Percentiles rank a stretch among this genome's conserved stretches.
Evolutionary conservation across 2,888 invertebrate genomes (phyloP).

Genomic region (Dorcus parallelipipedus): DNA sequence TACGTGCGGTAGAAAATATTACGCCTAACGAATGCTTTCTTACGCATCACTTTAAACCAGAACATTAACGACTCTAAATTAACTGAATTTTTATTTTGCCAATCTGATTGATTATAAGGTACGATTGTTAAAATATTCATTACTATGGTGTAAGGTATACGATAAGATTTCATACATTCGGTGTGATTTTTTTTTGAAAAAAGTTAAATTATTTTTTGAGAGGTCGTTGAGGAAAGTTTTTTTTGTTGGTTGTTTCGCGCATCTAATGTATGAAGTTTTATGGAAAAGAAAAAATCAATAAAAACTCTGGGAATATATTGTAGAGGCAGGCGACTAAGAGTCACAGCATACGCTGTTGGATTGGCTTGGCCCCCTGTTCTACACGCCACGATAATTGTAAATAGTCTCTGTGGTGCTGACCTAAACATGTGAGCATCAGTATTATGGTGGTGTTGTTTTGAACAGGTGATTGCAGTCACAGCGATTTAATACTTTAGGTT

Average conservation of each 20-base stretch:
- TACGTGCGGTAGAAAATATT: conserved; percentile 3
- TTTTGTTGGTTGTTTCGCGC: conserved; percentile 8
- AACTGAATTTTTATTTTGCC: conserved; percentile 10
- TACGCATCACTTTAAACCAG: neutral
- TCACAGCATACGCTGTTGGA: conserved; percentile 35
- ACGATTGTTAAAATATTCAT: conserved; percentile 21
- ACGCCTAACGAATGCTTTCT: conserved; percentile 1
- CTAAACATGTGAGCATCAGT: neutral
- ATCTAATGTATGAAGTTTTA: conserved; percentile 27
- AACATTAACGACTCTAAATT: too few species aligned
- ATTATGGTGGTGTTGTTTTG: conserved; percentile 20
- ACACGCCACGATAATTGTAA: conserved; percentile 10
- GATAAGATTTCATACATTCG: conserved; percentile 25
- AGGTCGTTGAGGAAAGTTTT: neutral
- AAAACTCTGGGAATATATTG: conserved; percentile 21
- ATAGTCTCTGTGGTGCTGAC: neutral
- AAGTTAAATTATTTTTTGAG: conserved; percentile 4
- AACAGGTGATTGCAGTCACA: conserved; percentile 46
- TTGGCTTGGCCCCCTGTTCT: conserved; percentile 31
- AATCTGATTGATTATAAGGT: conserved; percentile 19
- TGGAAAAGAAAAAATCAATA: conserved; percentile 11
- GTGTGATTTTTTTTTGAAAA: neutral
- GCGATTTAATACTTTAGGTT: conserved; percentile 28
- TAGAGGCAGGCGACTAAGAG: conserved; percentile 33
- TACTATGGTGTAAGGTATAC: conserved; percentile 27